Evolutionary conservation across 2,113 vertebrate genomes (phyloP).

Genomic region (Oriolus oriolus): DNA sequence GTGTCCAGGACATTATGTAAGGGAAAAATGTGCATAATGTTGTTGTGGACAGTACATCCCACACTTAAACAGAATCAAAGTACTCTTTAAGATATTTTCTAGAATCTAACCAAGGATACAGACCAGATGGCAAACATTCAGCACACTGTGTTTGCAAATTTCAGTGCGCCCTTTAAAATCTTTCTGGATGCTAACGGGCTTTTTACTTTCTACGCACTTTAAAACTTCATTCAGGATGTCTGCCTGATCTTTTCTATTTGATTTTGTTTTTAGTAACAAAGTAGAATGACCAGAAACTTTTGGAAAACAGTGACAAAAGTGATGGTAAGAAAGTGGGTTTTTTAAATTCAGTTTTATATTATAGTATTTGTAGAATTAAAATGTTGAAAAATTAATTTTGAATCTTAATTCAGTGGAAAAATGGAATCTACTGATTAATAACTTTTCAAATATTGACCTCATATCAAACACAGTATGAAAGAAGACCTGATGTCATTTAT

Average conservation of each 20-base stretch:
- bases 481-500: background rate
- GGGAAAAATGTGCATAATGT: constrained; percentile 57
- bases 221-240: background rate
- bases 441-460: background rate
- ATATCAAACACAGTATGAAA: background rate
- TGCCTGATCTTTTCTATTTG: background rate
- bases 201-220: background rate
- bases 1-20: constrained; percentile 52
- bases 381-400: background rate
- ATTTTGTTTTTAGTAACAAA: background rate
- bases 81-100: constrained; percentile 35
- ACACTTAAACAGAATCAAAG: constrained; percentile 55
- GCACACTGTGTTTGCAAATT: background rate
- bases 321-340: constrained; percentile 66
- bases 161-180: background rate
- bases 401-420: background rate
- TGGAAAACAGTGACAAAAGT: constrained; percentile 72
- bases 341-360: background rate
- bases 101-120: background rate
- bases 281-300: constrained; percentile 71
- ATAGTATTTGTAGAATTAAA: background rate
- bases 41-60: constrained; percentile 48
- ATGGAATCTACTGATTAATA: background rate
- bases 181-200: background rate
- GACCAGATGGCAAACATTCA: background rate